Evolutionary conservation across 2,797 vertebrate species (phyloP), one percentile per base, ranked within the genome.

Genomic region (Selene dorsalis): DNA sequence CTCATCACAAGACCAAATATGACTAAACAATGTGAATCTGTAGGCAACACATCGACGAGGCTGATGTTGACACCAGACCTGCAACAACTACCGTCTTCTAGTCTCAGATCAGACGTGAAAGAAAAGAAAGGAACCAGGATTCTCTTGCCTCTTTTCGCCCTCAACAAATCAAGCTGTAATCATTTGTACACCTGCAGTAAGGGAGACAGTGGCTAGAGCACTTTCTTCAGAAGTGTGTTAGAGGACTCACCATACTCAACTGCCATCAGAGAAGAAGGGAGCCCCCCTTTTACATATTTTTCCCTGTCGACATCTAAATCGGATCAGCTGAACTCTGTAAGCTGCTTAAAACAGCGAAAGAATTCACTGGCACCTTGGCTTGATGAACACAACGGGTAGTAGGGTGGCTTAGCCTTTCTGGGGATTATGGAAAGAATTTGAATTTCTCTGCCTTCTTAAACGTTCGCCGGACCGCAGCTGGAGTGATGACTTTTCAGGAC

Each of bases 321-420:
- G 87, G 90, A 94, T 94, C 91, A 91, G 76, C 87, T 80, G 79
- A 84, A 80, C 79, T 86, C 65, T 30, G 45, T 95, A 95, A 95
- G 94, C 91, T 77, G 94, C 93, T 95, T 94, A 95, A 86, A 87
- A 65, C 74, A 65, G 75, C 38, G 60, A 90, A 93, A 85, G 92
- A 94, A 94, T 95, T 93, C 82, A 71, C 79, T 72, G 86, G 91
- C 93, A 93, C 93, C 91, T 93, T 81, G 38, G 80, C 77, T 91
- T 80, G 80, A 87, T 87, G 80, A 87, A 79, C 82, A 75, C 83
- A 79, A 70, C 56, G 52, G 80, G 87, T 74, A 80, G 77, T 50
- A 26, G 83, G 75, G 75, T 79, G 87, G 89, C 83, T 91, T 84
- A 88, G 84, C 63, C 79, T 80, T 55, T 82, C 77, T 56, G 66